Conservation (phyloP, 2,888 invertebrate species). For the Chaetoderma sp. region DNA sequence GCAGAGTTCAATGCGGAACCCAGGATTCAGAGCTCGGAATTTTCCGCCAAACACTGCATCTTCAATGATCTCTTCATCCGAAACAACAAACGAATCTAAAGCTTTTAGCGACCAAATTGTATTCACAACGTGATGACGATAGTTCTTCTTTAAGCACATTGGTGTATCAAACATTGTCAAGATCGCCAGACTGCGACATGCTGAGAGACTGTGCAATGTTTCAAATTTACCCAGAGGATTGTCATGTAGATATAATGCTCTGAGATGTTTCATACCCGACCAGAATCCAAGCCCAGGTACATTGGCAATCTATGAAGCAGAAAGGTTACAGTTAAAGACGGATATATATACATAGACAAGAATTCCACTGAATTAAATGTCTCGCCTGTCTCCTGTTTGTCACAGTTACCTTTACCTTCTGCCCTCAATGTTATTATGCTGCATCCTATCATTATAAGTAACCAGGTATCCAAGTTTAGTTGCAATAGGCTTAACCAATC, state of each 20-base stretch:
- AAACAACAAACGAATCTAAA: slow-evolving; percentile 63
- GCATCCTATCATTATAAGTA: too few relatives aligned
- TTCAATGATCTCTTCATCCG: slow-evolving; percentile 69
- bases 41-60: slow-evolving; percentile 62
- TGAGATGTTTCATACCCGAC: slow-evolving; percentile 55
- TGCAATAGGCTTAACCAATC: too few relatives aligned
- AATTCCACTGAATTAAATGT: too few relatives aligned
- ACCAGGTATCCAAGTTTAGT: too few relatives aligned
- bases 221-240: slow-evolving; percentile 67
- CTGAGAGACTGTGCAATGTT: slow-evolving; percentile 59
- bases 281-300: slow-evolving; percentile 64
- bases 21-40: slow-evolving; percentile 47
- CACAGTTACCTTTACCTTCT: too few relatives aligned
- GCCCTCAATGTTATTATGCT: too few relatives aligned
- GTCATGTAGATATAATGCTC: slow-evolving; percentile 66
- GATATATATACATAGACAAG: slow-evolving; percentile 6
- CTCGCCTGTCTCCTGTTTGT: too few relatives aligned
- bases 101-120: slow-evolving; percentile 66
- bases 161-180: slow-evolving; percentile 68
- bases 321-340: not conserved
- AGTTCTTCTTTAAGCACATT: slow-evolving; percentile 63
- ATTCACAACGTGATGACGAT: slow-evolving; percentile 68
- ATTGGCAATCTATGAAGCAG: slow-evolving; percentile 51
- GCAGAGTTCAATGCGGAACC: slow-evolving; percentile 52
- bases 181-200: slow-evolving; percentile 47